A percentile compares a stretch with the other conserved stretches of the same genome.
phyloP scores from a whole-genome alignment of 2,113 vertebrate species.

The Limnothrissa miodon region DNA sequence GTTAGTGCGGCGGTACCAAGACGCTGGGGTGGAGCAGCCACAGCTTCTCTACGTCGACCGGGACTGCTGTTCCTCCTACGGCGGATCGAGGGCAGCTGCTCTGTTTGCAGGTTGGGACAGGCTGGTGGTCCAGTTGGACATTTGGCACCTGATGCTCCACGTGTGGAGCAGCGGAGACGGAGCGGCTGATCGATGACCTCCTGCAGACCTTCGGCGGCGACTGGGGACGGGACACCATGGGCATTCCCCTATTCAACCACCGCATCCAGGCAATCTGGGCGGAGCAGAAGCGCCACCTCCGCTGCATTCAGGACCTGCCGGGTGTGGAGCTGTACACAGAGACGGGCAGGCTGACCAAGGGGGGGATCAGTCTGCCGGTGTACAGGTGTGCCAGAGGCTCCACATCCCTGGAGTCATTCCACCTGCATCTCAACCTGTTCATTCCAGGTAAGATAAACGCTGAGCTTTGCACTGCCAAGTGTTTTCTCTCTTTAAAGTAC shows the following conservation, averaged over 20 bases:
- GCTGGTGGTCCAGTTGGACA: too few relatives aligned
- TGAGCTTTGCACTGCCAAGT: neutral
- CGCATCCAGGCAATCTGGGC: conserved; percentile 34
- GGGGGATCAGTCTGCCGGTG: conserved; percentile 23
- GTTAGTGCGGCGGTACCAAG: too few relatives aligned
- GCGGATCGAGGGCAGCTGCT: too few relatives aligned
- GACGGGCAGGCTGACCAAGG: conserved; percentile 25
- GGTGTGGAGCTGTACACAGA: conserved; percentile 34
- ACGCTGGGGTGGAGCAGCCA: too few relatives aligned
- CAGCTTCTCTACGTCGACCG: too few relatives aligned
- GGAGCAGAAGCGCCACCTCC: conserved; percentile 27
- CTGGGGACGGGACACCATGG: conserved; percentile 23
- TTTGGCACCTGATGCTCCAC: neutral
- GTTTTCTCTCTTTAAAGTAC: neutral
- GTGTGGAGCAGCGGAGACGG: neutral
- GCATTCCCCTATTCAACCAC: conserved; percentile 33
- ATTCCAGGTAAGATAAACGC: conserved; percentile 8
- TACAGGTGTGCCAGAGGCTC: conserved; percentile 17
- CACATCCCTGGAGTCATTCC: conserved; percentile 27
- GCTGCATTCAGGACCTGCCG: conserved; percentile 39
- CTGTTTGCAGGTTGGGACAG: too few relatives aligned
- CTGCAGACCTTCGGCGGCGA: conserved; percentile 9
- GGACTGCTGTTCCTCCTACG: too few relatives aligned
- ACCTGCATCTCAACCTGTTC: too few relatives aligned
- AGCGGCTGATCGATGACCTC: conserved; percentile 2